Base-by-base conservation (phyloP, 1,140 invertebrate genomes). In the Papilio aristodemus region DNA sequence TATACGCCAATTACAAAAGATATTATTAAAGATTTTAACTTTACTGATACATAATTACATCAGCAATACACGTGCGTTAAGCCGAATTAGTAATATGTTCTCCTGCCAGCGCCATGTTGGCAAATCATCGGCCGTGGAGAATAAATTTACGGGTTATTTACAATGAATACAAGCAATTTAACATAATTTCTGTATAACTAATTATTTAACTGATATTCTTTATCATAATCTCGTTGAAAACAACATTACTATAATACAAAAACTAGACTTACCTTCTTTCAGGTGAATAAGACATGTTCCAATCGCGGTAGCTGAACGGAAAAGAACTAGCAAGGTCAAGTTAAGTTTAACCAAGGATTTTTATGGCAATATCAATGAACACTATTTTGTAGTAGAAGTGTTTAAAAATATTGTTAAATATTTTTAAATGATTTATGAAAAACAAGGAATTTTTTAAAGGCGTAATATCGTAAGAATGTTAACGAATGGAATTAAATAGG, bases 231-330 rank as follows among this genome's bases (percentile, higher is more conserved):
- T 76, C 77, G 58, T 76, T 71, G 66, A 77, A 77, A 80, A 43
- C 67, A 54, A 70, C 43, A 19, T 41, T 50, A 74, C 81, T 81
- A 74, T 77, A 81, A 74, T 43, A 72, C 70, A 81, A 76, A 80
- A 92, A 86, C 81, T 83, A 77, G 91, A 93, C 93, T 95, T 94
- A 95, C 95, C 94, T 94, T 93, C 94, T 93, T 91, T 95, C 94
- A 88, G 93, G 90, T 85, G 93, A 93, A 93, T 94, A 94, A 88
- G 95, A 95, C 95, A 95, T 95, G 94, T 95, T 95, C 92, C 92
- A 93, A 93, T 94, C 92, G 92, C 93, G 92, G 92, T 93, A 92
- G 92, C 91, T 91, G 93, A 93, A 93, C 93, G 93, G 93, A 94
- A 95, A 95, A 95, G 94, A 94, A 93, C 93, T 92, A 85, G 84